phyloP scores from a whole-genome alignment of 2,888 invertebrate genomes.

The Orchestes rusci region DNA sequence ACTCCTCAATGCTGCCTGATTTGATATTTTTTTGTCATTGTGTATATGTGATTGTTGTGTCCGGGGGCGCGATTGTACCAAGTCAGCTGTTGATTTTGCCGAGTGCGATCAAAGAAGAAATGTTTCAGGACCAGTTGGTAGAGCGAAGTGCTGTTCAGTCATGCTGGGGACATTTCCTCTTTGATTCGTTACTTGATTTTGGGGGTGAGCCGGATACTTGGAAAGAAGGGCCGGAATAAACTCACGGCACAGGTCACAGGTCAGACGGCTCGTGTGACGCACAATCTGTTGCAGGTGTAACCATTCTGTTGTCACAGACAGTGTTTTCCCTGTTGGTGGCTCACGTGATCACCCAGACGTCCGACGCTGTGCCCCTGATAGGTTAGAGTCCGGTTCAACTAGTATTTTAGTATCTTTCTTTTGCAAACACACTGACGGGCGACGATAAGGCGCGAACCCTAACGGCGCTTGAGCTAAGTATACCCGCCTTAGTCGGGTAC shows the following conservation, averaged over 20 bases:
- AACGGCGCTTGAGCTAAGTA: too few species aligned
- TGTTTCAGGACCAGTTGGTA: constrained; percentile 39
- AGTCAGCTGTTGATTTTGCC: too few species aligned
- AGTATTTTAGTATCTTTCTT: constrained; percentile 35
- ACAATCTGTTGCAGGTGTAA: constrained; percentile 89
- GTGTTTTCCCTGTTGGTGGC: constrained; percentile 99
- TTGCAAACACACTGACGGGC: constrained; percentile 37
- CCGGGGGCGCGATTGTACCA: constrained; percentile 41
- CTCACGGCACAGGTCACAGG: constrained; percentile 44
- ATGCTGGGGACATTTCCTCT: constrained; percentile 45
- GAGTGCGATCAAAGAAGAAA: constrained; percentile 45
- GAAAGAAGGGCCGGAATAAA: constrained; percentile 31
- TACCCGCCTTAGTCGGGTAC: constrained; percentile 30
- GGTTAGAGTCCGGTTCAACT: constrained; percentile 54
- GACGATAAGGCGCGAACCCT: constrained; percentile 31
- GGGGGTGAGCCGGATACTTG: constrained; percentile 44
- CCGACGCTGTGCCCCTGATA: constrained; percentile 98
- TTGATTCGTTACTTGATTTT: constrained; percentile 36
- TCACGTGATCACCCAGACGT: constrained; percentile 98
- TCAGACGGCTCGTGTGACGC: constrained; percentile 45
- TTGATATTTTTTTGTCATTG: constrained; percentile 36
- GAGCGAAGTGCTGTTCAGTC: constrained; percentile 35
- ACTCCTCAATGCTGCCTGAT: constrained; percentile 45
- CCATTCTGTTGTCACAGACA: constrained; percentile 98
- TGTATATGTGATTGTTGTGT: constrained; percentile 37